Evolutionary conservation across 1,140 invertebrate species (phyloP).

Genomic region (Sinella curviseta): DNA sequence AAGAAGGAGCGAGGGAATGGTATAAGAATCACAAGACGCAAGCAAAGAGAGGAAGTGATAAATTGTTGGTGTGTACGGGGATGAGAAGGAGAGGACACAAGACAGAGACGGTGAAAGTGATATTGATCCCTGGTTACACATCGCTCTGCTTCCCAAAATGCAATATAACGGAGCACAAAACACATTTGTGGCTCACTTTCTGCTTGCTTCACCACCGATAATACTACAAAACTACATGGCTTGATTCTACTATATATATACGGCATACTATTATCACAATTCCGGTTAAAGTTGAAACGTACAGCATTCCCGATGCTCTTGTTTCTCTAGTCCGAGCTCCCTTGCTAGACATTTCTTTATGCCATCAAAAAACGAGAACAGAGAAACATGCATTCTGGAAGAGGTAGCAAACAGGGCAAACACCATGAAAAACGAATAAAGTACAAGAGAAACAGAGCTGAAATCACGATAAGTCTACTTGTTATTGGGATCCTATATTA

Average conservation of each 20-base stretch:
- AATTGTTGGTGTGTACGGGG: slow-evolving; percentile 3
- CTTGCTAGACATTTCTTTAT: not conserved
- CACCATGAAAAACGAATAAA: no score
- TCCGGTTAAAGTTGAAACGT: not conserved
- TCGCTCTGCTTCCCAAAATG: not conserved
- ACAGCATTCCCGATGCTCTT: not conserved
- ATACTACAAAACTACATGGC: no score
- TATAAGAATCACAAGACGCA: no score
- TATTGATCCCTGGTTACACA: slow-evolving; percentile 28
- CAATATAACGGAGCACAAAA: not conserved
- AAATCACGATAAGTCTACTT: not conserved
- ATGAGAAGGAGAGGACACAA: slow-evolving; percentile 11
- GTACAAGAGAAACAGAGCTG: no score
- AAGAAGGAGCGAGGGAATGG: not conserved
- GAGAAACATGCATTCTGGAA: no score
- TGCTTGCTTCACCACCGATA: no score
- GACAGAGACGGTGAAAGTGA: slow-evolving; percentile 32
- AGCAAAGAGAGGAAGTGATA: slow-evolving; percentile 26
- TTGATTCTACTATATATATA: no score
- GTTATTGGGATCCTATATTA: not conserved
- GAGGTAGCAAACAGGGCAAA: not conserved
- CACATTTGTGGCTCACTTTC: slow-evolving; percentile 24
- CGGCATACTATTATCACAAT: not conserved
- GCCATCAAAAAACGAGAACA: not conserved
- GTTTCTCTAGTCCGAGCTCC: not conserved